phyloP scores from a whole-genome alignment of 2,113 vertebrate genomes.

The Pachycephala philippinensis region DNA sequence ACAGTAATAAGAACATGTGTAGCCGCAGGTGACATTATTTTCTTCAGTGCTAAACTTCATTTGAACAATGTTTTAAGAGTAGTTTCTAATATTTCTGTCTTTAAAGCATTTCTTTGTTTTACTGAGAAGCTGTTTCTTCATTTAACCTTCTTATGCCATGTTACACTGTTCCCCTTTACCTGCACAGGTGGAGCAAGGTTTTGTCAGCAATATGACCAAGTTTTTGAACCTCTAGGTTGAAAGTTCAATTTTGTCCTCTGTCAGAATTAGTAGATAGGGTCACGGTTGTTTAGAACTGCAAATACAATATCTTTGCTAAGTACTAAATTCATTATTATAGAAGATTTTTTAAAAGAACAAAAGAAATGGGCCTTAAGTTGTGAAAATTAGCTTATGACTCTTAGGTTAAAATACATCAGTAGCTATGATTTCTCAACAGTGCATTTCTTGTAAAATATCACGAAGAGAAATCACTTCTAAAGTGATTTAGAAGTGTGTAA shows the following conservation, averaged over 20 bases:
- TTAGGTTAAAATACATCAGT: background rate
- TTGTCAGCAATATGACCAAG: background rate
- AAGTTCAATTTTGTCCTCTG: background rate
- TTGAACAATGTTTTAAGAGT: background rate
- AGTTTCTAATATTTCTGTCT: background rate
- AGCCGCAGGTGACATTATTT: background rate
- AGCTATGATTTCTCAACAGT: background rate
- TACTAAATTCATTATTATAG: background rate
- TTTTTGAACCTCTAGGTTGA: background rate
- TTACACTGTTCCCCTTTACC: fast-evolving
- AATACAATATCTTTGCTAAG: background rate
- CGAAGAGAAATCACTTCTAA: background rate
- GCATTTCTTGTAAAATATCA: background rate
- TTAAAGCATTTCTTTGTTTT: background rate
- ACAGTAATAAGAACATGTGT: background rate
- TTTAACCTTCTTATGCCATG: background rate
- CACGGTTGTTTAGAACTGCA: background rate
- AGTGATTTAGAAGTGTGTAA: background rate
- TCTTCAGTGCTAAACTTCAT: background rate
- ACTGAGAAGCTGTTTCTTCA: background rate
- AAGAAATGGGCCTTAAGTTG: background rate
- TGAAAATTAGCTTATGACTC: background rate
- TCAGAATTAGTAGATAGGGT: background rate
- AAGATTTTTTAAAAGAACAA: background rate
- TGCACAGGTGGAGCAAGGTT: background rate